Evolutionary conservation across 2,113 vertebrate genomes (phyloP).

Genomic region (Pan troglodytes): NHGRI_mPanTro3-v2.1_pri NC_072416.2:9085501-9086000

Average conservation of each 20-base stretch:
- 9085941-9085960: background rate
- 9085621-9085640: background rate
- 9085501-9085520: slow-evolving; percentile 31
- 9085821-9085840: background rate
- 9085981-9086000: background rate
- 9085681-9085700: background rate
- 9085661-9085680: background rate
- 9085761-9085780: background rate
- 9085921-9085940: background rate
- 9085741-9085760: background rate
- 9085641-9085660: background rate
- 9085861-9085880: background rate
- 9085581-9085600: slow-evolving; percentile 32
- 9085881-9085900: background rate
- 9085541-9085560: background rate
- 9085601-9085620: background rate
- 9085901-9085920: background rate
- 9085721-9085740: background rate
- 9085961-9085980: background rate
- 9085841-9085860: background rate
- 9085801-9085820: background rate
- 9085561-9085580: background rate
- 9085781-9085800: background rate
- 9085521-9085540: background rate
- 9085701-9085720: background rate